Percentiles rank a stretch among this genome's conserved stretches.
phyloP scores from a whole-genome alignment of 2,888 invertebrate genomes.

The Anorthoa munda region DNA sequence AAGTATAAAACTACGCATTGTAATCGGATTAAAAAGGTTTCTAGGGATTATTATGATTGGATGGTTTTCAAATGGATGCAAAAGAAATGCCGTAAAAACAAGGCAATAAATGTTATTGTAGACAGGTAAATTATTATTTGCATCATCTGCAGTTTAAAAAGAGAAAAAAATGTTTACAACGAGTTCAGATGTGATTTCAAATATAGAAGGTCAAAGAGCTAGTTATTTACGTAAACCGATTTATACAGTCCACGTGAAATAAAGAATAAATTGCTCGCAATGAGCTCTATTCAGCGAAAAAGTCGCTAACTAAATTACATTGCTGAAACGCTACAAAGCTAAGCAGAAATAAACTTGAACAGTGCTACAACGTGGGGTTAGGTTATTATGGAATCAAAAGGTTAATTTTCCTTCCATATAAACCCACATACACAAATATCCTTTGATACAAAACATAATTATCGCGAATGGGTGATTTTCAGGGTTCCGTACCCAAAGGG shows the following conservation, averaged over 20 bases:
- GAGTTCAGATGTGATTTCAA: too few relatives aligned
- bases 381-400: not conserved
- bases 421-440: too few relatives aligned
- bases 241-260: not conserved
- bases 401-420: not conserved
- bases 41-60: not conserved
- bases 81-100: not conserved
- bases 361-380: conserved; percentile 1
- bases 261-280: not conserved
- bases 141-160: not conserved
- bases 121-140: not conserved
- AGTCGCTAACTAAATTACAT: not conserved
- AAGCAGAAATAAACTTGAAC: conserved; percentile 21
- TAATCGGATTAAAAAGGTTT: conserved; percentile 1
- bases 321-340: conserved; percentile 1
- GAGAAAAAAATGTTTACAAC: too few relatives aligned
- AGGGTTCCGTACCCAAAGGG: too few relatives aligned
- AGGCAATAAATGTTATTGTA: not conserved
- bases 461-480: too few relatives aligned
- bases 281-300: conserved; percentile 4
- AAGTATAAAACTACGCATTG: not conserved
- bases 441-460: too few relatives aligned
- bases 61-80: not conserved
- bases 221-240: too few relatives aligned
- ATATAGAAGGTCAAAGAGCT: too few relatives aligned